Conservation (phyloP, 2,888 invertebrate species). For the Neoascia interrupta region DNA sequence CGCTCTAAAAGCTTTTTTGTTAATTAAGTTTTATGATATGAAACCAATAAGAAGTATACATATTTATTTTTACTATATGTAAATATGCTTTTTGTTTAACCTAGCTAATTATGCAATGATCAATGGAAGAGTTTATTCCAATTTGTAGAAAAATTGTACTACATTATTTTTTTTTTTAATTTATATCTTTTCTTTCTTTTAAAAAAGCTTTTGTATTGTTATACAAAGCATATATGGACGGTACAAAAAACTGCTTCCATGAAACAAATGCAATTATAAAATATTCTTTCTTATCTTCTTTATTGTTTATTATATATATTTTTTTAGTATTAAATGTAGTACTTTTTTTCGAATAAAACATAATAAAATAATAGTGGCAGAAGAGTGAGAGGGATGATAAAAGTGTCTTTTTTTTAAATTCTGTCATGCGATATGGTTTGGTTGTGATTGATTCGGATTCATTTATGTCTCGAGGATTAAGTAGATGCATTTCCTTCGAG, state of each 20-base stretch:
- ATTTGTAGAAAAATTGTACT: constrained; percentile 70
- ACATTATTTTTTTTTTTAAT: constrained; percentile 53
- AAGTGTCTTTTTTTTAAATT: too few species aligned
- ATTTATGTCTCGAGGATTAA: not conserved
- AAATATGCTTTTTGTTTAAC: constrained; percentile 59
- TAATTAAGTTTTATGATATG: constrained; percentile 46
- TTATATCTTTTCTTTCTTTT: constrained; percentile 43
- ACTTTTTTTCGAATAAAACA: not conserved
- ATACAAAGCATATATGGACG: constrained; percentile 79
- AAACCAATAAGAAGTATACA: constrained; percentile 67
- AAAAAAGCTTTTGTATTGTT: constrained; percentile 68
- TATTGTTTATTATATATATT: constrained; percentile 29
- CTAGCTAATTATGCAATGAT: constrained; percentile 68
- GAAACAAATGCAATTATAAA: constrained; percentile 64
- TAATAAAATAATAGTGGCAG: too few species aligned
- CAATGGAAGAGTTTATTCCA: constrained; percentile 69
- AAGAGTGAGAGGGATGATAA: constrained; percentile 11
- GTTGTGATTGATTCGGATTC: constrained; percentile 59
- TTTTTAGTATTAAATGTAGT: constrained; percentile 38
- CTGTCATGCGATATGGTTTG: constrained; percentile 64
- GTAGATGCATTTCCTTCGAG: not conserved
- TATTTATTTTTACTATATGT: constrained; percentile 49
- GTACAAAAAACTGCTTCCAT: constrained; percentile 74
- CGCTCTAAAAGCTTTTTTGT: constrained; percentile 38
- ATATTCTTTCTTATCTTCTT: constrained; percentile 28